These are phyloP conservation scores for Drosophila nr. medialis DNA, from an alignment of 2,888 invertebrate genomes.

Conservation along the genomic window DNA sequence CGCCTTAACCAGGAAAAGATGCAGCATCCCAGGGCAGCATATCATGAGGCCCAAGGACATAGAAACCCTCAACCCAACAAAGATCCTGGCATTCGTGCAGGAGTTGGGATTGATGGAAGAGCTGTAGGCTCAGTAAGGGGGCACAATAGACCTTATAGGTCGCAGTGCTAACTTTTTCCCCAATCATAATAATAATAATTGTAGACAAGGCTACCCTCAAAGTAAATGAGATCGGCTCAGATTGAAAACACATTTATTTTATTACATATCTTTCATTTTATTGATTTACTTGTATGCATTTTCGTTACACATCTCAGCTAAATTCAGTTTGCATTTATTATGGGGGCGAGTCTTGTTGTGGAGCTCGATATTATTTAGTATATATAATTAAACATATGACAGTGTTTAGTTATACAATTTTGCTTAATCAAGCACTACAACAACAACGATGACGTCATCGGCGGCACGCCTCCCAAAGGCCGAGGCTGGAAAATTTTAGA, in stretches of 20 bases:
- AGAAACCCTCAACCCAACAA: too few relatives aligned
- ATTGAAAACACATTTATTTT: slow-evolving; percentile 18
- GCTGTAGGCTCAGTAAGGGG: too few relatives aligned
- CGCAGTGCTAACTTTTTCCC: too few relatives aligned
- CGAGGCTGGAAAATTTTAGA: slow-evolving; percentile 71
- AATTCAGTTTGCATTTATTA: slow-evolving; percentile 64
- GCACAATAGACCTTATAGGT: too few relatives aligned
- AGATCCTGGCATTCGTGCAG: too few relatives aligned
- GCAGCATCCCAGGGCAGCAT: too few relatives aligned
- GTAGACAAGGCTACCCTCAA: neutral
- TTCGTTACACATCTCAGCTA: slow-evolving; percentile 74
- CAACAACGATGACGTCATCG: slow-evolving; percentile 32
- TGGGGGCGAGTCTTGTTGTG: slow-evolving; percentile 22
- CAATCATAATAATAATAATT: too few relatives aligned
- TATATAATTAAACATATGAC: slow-evolving; percentile 63
- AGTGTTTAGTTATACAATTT: slow-evolving; percentile 54
- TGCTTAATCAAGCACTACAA: slow-evolving; percentile 19
- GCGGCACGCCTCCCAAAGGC: slow-evolving; percentile 57
- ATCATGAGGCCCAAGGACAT: too few relatives aligned
- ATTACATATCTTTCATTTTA: slow-evolving; percentile 75
- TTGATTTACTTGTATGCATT: slow-evolving; percentile 67
- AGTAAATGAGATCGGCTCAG: neutral
- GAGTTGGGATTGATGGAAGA: too few relatives aligned
- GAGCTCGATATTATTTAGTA: slow-evolving; percentile 35
- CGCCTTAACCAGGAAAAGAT: too few relatives aligned